Evolutionary conservation across 92 coral and sea anemone species (phyloP), one percentile per base, ranked within the genome.

Genomic region (Metridium senile): DNA sequence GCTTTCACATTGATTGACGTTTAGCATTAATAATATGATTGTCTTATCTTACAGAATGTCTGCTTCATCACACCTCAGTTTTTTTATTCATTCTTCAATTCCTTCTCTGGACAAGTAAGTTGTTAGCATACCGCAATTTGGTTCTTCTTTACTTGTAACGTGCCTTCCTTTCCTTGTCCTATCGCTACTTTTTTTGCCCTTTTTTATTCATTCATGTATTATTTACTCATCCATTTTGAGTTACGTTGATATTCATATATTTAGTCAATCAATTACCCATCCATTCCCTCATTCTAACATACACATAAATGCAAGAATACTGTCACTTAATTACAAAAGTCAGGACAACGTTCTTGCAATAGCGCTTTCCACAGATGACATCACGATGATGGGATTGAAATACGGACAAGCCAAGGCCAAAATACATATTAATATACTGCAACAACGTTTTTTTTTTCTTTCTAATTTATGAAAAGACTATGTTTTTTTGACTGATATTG

Each of bases 1-100:
- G 49, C 49, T 4, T 39, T 39, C 49, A 39, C 49, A 39, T 39
- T 39, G 49, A 13, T 39, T 6, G 49, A 39, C 13, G 13, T 39
- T 39, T 13, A 9, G 59, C 6, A 54, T 20, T 54, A 20, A 54
- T 54, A 10, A 54, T 16, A 2, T 16, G 4, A 20, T 54, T 45
- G 7, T 45, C 16, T 21, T 54, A 54, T 21, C 59, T 89, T 87
- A 29, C 90, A 95, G 98, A 95, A 95, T 80, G 98, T 95, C 66
- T 83, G 93, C 69, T 95, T 95, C 62, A 95, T 93, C 72, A 84
- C 97, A 59, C 98, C 98, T 25, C 98, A 95, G 76, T 95, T 92
- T 83, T 66, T 95, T 33, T 95, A 82, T 86, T 94, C 98, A 26
- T 95, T 95, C 77, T 95, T 89, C 91, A 95, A 87, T 59, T 86